phyloP scores from a whole-genome alignment of 1,140 invertebrate species.

The Diorhabda sublineata region DNA sequence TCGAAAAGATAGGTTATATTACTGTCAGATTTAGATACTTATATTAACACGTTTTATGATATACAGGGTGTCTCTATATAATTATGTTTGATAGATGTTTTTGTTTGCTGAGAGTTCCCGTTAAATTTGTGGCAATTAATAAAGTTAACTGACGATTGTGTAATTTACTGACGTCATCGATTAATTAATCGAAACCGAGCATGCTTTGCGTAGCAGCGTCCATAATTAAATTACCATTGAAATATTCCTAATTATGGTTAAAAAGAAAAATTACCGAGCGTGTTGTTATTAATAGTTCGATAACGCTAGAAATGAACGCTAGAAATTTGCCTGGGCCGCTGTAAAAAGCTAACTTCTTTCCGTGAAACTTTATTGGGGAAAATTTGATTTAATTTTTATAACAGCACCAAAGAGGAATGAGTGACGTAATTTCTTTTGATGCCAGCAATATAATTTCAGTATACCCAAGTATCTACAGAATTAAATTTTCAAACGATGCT shows the following conservation, averaged over 20 bases:
- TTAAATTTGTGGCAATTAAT: background rate
- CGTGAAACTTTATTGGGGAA: slow-evolving; percentile 47
- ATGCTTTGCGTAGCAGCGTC: background rate
- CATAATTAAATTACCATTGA: background rate
- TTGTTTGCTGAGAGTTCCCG: no score
- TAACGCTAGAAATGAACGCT: slow-evolving; percentile 1
- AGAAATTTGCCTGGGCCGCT: slow-evolving; percentile 38
- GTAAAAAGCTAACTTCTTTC: slow-evolving; percentile 44
- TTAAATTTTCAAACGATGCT: slow-evolving; percentile 36
- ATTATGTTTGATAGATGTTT: no score
- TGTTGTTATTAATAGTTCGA: no score
- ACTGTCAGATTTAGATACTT: no score
- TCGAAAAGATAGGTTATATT: no score
- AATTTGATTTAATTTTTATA: slow-evolving; percentile 49
- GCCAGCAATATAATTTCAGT: slow-evolving; percentile 46
- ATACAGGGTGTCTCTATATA: no score
- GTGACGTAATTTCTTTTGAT: slow-evolving; percentile 48
- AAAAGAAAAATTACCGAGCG: background rate
- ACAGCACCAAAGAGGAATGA: slow-evolving; percentile 45
- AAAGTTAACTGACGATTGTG: background rate
- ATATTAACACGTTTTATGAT: no score
- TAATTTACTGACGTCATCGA: background rate
- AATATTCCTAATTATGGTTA: background rate
- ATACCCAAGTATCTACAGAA: slow-evolving; percentile 42
- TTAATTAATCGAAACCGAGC: background rate